Base-by-base conservation (phyloP, 2,113 vertebrate species). In the Pedetes capensis region DNA sequence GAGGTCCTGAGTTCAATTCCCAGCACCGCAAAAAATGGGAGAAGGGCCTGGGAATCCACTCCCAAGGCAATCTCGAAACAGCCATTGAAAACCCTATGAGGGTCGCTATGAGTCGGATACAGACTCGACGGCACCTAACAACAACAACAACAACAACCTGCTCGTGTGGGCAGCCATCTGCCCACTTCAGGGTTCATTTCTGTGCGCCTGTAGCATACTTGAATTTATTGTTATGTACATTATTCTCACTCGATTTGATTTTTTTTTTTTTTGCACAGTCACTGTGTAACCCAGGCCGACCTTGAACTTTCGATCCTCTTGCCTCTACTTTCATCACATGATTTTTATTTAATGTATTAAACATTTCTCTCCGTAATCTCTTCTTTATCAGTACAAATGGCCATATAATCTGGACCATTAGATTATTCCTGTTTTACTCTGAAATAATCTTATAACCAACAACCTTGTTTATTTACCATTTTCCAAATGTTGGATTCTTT, bases 81-180 rank as follows among this genome's bases (percentile, higher is more conserved):
- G n/a, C n/a, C n/a, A n/a, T n/a, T n/a, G n/a, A n/a, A n/a, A n/a
- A n/a, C n/a, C n/a, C n/a, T n/a, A n/a, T n/a, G n/a, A n/a, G n/a
- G n/a, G n/a, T n/a, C n/a, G n/a, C n/a, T n/a, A n/a, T n/a, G n/a
- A n/a, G n/a, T n/a, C n/a, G n/a, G n/a, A n/a, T n/a, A n/a, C n/a
- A n/a, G n/a, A n/a, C n/a, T n/a, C n/a, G n/a, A n/a, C n/a, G n/a
- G n/a, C n/a, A n/a, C n/a, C n/a, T n/a, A n/a, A n/a, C n/a, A n/a
- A n/a, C n/a, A n/a, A n/a, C n/a, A n/a, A n/a, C n/a, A n/a, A n/a
- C n/a, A n/a, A n/a, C n/a, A n/a, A n/a, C n/a, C n/a, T n/a, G n/a
- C n/a, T n/a, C n/a, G n/a, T n/a, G n/a, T n/a, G n/a, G 27, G 0
- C 13, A 20, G 5, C 57, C 32, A 16, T 59, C 1, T 9, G 8